Evolutionary conservation across 1,140 invertebrate genomes (phyloP).

Genomic region (Drosophila aff.): DNA sequence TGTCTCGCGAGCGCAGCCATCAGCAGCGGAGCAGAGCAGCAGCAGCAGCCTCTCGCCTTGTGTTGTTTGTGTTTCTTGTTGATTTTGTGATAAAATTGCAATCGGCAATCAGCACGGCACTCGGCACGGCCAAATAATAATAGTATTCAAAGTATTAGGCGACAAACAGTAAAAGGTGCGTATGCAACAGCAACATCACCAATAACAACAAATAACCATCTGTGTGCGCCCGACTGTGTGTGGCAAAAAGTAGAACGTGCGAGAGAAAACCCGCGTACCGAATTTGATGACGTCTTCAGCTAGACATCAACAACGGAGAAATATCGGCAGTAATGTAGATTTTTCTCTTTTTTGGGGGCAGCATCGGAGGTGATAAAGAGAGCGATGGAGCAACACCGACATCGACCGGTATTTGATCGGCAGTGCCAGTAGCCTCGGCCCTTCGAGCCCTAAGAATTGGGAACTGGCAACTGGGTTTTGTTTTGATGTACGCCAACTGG

Average conservation of each 20-base stretch:
- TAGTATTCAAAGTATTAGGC: conserved; percentile 55
- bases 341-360: conserved; percentile 22
- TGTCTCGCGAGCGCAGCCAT: conserved; percentile 32
- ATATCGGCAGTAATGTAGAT: conserved; percentile 47
- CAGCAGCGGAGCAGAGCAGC: conserved; percentile 29
- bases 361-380: conserved; percentile 30
- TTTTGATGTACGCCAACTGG: conserved; percentile 4
- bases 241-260: conserved; percentile 66
- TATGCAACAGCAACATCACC: conserved; percentile 52
- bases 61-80: conserved; percentile 70
- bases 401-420: conserved; percentile 52
- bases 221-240: conserved; percentile 32
- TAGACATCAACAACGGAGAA: conserved; percentile 54
- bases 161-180: conserved; percentile 67
- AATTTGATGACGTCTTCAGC: conserved; percentile 78
- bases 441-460: not conserved
- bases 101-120: conserved; percentile 73
- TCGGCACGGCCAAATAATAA: conserved; percentile 59
- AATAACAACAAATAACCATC: conserved; percentile 53
- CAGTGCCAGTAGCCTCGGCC: conserved; percentile 12
- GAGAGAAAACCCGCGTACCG: conserved; percentile 71
- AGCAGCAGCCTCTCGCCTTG: conserved; percentile 49
- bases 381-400: conserved; percentile 32
- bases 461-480: not conserved
- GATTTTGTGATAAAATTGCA: conserved; percentile 83